Evolutionary conservation across 2,113 vertebrate genomes (phyloP), one percentile per base, ranked within the genome.

Genomic region (Ctenomys sociabilis): DNA sequence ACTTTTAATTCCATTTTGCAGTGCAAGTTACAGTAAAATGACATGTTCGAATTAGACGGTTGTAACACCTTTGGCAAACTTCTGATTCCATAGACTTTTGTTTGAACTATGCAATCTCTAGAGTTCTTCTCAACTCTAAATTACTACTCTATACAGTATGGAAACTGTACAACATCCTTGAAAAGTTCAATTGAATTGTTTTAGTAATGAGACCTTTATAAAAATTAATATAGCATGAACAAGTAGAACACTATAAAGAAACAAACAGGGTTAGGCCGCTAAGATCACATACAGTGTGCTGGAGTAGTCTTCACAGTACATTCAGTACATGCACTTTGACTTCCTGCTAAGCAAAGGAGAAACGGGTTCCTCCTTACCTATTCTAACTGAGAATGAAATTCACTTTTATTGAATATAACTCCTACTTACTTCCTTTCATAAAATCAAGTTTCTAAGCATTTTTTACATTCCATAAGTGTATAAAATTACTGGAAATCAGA

Each of bases 361-460:
- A 89, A 21, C 59, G 7, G 19, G 5, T 3, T 93, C 30, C 75
- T 32, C 70, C 21, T 64, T 92, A 77, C 40, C 8, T 17, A 66
- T 85, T 43, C 35, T 59, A 54, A n/a, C 24, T 68, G 30, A 61
- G 14, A 37, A 24, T 91, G 12, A 30, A 57, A 70, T 64, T 82
- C 17, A 30, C 81, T 66, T 94, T 37, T 63, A 85, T 21, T 91
- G 73, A 85, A 37, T 90, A 35, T n/a, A 63, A 70, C 68, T 95
- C 85, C 16, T 63, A 57, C n/a, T 85, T 85, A 45, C 2, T 32
- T 32, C 13, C 22, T 68, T n/a, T 85, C 68, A 54, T 85, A 95
- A 64, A 80, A 73, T 52, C 7, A 96, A 84, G 24, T 63, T 95
- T 84, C 43, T 73, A 54, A 88, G 87, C 78, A 11, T 32, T 26